A percentile compares a stretch with the other conserved stretches of the same genome.
phyloP scores from a whole-genome alignment of 1,140 invertebrate species.

The Cherax quadricarinatus region DNA sequence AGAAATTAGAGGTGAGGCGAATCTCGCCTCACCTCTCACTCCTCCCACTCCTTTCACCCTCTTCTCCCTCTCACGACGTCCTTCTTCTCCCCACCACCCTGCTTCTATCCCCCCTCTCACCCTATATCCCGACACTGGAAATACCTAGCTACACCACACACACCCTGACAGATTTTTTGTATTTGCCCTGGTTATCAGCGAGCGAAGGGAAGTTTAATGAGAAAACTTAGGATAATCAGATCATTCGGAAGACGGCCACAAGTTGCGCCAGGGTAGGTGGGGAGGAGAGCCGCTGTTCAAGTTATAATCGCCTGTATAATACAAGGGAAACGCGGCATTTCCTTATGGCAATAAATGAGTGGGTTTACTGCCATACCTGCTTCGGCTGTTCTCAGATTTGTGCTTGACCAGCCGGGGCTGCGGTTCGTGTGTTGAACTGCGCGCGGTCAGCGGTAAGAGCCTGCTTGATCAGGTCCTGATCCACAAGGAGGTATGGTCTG shows the following conservation, averaged over 20 bases:
- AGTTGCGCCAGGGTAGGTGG: not conserved
- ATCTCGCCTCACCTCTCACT: too few relatives aligned
- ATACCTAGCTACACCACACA: too few relatives aligned
- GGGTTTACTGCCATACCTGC: too few relatives aligned
- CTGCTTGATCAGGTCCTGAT: too few relatives aligned
- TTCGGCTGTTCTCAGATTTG: too few relatives aligned
- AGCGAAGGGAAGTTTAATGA: slow-evolving; percentile 6
- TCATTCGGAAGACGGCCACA: not conserved
- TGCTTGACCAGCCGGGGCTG: too few relatives aligned
- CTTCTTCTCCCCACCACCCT: not conserved
- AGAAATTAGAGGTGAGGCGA: too few relatives aligned
- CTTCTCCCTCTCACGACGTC: not conserved
- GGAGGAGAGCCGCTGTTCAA: not conserved
- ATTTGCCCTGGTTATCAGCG: not conserved
- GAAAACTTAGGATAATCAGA: slow-evolving; percentile 14
- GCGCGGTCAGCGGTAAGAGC: too few relatives aligned
- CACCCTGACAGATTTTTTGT: not conserved
- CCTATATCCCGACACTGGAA: not conserved
- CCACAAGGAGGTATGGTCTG: too few relatives aligned
- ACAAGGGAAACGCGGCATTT: not conserved
- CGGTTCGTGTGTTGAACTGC: too few relatives aligned
- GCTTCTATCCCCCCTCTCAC: not conserved
- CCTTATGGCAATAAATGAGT: not conserved
- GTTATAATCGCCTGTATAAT: slow-evolving; percentile 16
- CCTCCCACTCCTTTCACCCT: too few relatives aligned